phyloP scores from a whole-genome alignment of 2,113 vertebrate genomes.

The Hydropotes inermis region DNA sequence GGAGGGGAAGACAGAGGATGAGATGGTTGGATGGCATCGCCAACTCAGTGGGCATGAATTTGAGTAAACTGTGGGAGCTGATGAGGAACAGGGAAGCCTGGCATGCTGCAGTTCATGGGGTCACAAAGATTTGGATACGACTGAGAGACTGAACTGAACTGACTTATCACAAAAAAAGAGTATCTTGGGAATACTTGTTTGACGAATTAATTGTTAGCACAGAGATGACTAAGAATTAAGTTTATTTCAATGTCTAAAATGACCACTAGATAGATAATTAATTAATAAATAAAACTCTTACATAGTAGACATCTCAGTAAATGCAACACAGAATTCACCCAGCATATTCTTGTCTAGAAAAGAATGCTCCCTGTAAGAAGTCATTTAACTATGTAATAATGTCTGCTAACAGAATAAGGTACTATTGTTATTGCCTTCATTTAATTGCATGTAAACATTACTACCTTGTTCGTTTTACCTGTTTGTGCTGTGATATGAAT shows the following conservation, averaged over 20 bases:
- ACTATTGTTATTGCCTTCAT: not conserved
- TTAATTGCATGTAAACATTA: not conserved
- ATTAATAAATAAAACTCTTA: not conserved
- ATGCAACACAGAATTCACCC: not conserved
- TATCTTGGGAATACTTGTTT: not conserved
- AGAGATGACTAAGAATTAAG: not conserved
- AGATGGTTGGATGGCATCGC: not conserved
- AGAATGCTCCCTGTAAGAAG: not conserved
- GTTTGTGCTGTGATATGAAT: not conserved
- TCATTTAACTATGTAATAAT: not conserved
- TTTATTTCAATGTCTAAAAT: not conserved
- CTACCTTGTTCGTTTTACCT: constrained; percentile 15
- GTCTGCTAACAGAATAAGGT: not conserved
- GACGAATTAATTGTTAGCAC: not conserved
- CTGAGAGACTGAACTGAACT: not conserved
- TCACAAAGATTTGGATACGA: not conserved
- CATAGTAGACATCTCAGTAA: not conserved
- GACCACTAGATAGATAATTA: not conserved
- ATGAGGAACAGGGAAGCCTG: not conserved
- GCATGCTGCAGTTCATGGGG: not conserved
- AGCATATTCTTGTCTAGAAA: not conserved
- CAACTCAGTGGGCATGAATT: not conserved
- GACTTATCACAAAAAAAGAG: not conserved
- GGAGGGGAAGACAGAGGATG: not conserved
- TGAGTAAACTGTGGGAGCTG: not conserved